Percentiles rank a stretch among this genome's conserved stretches.
Conservation (phyloP, 2,888 invertebrate species). For the Altica lythri region DNA sequence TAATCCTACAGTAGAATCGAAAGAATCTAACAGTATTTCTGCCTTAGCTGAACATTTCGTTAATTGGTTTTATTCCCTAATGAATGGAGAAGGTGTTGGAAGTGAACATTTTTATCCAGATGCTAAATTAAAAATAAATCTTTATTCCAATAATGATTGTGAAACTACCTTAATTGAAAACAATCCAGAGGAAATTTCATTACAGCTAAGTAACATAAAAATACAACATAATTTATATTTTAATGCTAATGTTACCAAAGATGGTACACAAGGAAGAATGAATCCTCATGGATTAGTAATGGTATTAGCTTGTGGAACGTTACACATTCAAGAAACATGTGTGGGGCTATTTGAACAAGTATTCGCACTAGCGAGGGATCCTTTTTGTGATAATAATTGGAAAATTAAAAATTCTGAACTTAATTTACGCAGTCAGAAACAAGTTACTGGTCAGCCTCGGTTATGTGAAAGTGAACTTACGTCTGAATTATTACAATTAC, state of each 20-base stretch:
- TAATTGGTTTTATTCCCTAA: conserved; percentile 63
- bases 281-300: conserved; percentile 67
- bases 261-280: conserved; percentile 64
- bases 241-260: conserved; percentile 64
- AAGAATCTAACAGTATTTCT: conserved; percentile 47
- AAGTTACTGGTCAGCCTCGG: conserved; percentile 41
- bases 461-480: conserved; percentile 47
- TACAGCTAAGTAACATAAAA: conserved; percentile 53
- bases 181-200: conserved; percentile 52
- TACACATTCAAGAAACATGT: conserved; percentile 60
- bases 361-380: conserved; percentile 68
- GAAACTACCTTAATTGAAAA: conserved; percentile 46
- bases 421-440: conserved; percentile 54
- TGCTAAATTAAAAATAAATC: conserved; percentile 53
- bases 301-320: conserved; percentile 66
- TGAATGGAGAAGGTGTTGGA: conserved; percentile 56
- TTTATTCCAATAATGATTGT: conserved; percentile 43
- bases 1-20: too few relatives aligned
- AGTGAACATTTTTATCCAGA: conserved; percentile 64
- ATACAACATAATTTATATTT: conserved; percentile 60
- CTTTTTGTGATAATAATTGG: conserved; percentile 67
- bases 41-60: conserved; percentile 62
- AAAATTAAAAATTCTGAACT: conserved; percentile 66
- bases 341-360: conserved; percentile 70
- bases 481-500: conserved; percentile 43